phyloP scores from a whole-genome alignment of 2,113 vertebrate species.

The Odontophorus gujanensis region DNA sequence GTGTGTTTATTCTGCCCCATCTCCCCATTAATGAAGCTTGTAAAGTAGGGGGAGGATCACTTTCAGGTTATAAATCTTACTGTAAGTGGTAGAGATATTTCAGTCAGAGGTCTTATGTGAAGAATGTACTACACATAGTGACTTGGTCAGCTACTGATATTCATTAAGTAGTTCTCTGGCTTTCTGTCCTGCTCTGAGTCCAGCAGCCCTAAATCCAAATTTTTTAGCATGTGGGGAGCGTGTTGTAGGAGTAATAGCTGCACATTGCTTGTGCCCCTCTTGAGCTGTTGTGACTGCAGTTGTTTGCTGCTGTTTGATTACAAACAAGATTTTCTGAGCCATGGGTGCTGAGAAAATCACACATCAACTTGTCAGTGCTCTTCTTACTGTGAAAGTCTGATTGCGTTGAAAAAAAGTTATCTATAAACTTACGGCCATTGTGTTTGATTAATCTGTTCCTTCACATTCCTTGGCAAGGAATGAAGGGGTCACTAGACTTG shows the following conservation, averaged over 20 bases:
- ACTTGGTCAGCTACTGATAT: background rate
- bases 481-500: background rate
- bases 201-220: background rate
- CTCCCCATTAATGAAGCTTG: background rate
- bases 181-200: background rate
- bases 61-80: background rate
- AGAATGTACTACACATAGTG: background rate
- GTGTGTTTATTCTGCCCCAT: background rate
- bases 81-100: background rate
- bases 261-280: background rate
- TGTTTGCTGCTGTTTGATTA: constrained; percentile 35
- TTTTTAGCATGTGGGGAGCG: background rate
- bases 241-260: background rate
- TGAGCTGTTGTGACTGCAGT: background rate
- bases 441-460: constrained; percentile 71
- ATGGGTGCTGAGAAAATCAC: constrained; percentile 39
- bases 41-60: background rate
- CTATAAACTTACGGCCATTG: constrained; percentile 54
- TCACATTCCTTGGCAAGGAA: constrained; percentile 53
- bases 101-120: background rate
- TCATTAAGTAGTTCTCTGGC: background rate
- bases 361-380: constrained; percentile 17
- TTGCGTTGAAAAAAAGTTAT: constrained; percentile 26
- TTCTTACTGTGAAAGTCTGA: constrained; percentile 50
- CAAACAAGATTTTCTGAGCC: constrained; percentile 53